Evolutionary conservation across 2,113 vertebrate genomes (phyloP).

Genomic region (Cyprinodon brontotheroides): DNA sequence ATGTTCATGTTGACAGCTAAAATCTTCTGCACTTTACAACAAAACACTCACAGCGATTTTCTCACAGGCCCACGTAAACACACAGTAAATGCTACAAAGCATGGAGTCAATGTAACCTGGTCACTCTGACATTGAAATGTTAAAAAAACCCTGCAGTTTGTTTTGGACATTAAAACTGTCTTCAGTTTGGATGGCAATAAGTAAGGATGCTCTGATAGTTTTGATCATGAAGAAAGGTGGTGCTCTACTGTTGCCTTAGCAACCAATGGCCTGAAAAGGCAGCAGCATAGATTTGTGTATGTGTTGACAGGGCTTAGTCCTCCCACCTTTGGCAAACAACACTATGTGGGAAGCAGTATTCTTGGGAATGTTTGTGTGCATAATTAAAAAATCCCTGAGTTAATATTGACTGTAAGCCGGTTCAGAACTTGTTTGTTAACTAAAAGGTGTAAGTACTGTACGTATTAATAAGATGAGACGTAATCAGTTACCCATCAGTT

Average conservation of each 20-base stretch:
- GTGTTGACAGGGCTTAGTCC: conserved; percentile 23
- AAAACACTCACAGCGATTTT: conserved; percentile 28
- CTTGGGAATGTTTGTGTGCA: conserved; percentile 32
- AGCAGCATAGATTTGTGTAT: conserved; percentile 30
- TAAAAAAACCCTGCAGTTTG: neutral
- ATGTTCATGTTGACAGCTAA: conserved; percentile 71
- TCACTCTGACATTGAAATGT: neutral
- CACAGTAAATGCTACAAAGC: neutral
- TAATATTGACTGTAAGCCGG: conserved; percentile 43
- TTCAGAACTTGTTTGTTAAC: conserved; percentile 23
- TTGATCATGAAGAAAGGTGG: conserved; percentile 62
- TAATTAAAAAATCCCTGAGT: conserved; percentile 42
- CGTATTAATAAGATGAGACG: conserved; percentile 19
- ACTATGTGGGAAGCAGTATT: conserved; percentile 10
- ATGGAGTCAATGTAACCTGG: neutral
- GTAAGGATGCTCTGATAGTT: conserved; percentile 53
- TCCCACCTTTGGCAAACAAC: conserved; percentile 48
- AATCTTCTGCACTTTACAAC: conserved; percentile 41
- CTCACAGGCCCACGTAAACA: neutral
- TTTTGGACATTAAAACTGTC: conserved; percentile 6
- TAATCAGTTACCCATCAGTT: conserved; percentile 28
- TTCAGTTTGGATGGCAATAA: conserved; percentile 46
- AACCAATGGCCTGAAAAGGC: conserved; percentile 56
- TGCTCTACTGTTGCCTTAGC: conserved; percentile 65
- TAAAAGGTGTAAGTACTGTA: conserved; percentile 7